phyloP scores from a whole-genome alignment of 2,113 vertebrate genomes.

The Coptodon bakossiorum region DNA sequence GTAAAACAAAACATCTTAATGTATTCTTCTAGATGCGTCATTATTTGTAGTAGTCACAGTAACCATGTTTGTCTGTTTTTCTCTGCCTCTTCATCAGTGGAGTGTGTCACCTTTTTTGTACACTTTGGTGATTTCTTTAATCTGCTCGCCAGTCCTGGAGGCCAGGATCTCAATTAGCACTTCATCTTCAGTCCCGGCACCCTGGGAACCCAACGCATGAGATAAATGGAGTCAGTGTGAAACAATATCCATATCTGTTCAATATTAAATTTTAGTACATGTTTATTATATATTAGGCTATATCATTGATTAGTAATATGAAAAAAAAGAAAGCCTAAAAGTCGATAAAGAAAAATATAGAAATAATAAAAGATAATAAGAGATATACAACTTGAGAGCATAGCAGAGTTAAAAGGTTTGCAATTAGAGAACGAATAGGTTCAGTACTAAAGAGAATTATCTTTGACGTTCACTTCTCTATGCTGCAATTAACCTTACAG shows the following conservation, averaged over 20 bases:
- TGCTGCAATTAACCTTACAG: neutral
- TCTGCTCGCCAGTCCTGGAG: conserved; percentile 79
- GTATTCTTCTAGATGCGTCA: neutral
- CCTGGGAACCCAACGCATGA: conserved; percentile 65
- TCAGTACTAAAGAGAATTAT: neutral
- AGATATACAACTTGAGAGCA: neutral
- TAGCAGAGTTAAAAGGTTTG: neutral
- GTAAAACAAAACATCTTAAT: neutral
- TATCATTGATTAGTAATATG: neutral
- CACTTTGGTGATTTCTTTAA: conserved; percentile 78
- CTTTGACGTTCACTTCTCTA: neutral
- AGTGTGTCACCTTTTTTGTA: conserved; percentile 84
- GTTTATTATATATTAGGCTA: neutral
- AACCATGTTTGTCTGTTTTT: neutral
- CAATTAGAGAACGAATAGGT: neutral
- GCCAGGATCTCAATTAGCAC: conserved; percentile 91
- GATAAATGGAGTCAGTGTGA: neutral
- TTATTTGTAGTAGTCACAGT: neutral
- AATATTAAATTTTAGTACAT: neutral
- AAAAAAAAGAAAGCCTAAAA: neutral
- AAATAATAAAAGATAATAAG: neutral
- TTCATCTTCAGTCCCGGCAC: conserved; percentile 88
- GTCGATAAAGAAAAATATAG: neutral
- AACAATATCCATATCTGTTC: neutral
- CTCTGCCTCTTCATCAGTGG: neutral